phyloP scores from a whole-genome alignment of 2,797 vertebrate genomes.

The Aselliscus stoliczkanus region DNA sequence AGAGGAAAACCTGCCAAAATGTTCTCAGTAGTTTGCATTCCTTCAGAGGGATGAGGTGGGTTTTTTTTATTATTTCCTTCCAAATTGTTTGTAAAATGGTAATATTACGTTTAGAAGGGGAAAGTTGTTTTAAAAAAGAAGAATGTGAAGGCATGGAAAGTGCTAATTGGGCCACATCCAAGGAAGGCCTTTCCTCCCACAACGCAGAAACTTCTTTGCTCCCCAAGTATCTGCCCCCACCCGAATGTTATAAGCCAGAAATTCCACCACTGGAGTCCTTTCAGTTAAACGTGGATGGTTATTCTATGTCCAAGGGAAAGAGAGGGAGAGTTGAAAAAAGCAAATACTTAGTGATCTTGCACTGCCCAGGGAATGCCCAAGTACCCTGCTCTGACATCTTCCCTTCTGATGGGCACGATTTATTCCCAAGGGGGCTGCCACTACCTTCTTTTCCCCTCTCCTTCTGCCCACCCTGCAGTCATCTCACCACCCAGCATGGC shows the following conservation, averaged over 20 bases:
- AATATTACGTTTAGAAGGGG: background rate
- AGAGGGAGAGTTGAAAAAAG: background rate
- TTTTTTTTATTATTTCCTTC: background rate
- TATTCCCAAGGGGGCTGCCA: background rate
- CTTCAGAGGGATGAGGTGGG: background rate
- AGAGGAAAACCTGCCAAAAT: background rate
- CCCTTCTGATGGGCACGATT: background rate
- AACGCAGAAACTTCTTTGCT: background rate
- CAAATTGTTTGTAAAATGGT: background rate
- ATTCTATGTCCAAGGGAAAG: background rate
- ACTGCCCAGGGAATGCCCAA: background rate
- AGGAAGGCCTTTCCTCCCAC: background rate
- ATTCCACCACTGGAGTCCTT: background rate
- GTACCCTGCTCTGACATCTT: background rate
- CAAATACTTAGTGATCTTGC: background rate
- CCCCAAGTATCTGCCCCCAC: background rate
- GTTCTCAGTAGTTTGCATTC: background rate
- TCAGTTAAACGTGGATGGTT: background rate
- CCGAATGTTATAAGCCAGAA: background rate
- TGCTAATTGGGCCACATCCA: background rate
- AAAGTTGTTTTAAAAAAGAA: background rate
- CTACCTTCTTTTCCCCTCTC: background rate
- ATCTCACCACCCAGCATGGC: background rate
- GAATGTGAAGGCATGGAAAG: slow-evolving; percentile 5
- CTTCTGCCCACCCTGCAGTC: background rate